Evolutionary conservation across 2,888 invertebrate genomes (phyloP), one percentile per base, ranked within the genome.

Genomic region (Macrosiphum euphorbiae): DNA sequence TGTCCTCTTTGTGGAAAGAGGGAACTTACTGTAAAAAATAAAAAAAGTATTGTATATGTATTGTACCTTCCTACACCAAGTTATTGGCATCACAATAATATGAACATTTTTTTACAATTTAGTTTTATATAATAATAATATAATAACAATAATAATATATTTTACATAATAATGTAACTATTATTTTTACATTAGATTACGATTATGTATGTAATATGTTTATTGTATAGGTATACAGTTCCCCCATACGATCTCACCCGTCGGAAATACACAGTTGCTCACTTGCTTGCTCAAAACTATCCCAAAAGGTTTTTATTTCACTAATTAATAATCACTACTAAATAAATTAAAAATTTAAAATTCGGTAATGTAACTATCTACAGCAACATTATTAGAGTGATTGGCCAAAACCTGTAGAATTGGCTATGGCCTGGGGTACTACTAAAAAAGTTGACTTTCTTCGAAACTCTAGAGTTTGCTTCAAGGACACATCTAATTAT

Each of bases 401-500:
- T 61, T 61, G 89, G 50, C 16, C 8, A 44, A 61, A n/a, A 78
- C 78, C 35, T 44, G 61, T 61, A n/a, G n/a, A 89, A 89, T 44
- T 47, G 47, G 47, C 47, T 11, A 47, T 28, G 1, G 41, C 28
- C 58, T 16, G 58, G n/a, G 28, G n/a, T 8, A 28, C 20, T 28
- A 20, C n/a, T 24, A n/a, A 67, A 67, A 44, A 67, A 89, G 28
- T 47, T 0, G 3, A 90, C 47, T 90, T 90, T 67, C 89, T 90
- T 61, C 8, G n/a, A 67, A 90, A 67, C 4, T 90, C 3, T 67
- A 35, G 10, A 58, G 24, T 61, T 47, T 11, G 11, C 47, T 47
- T n/a, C 90, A 67, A 90, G 90, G 90, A 61, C 90, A 35, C 47
- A n/a, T 44, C 13, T 41, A 58, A 78, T 28, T 61, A 61, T 28